phyloP scores from a whole-genome alignment of 2,888 invertebrate species.

The Calameuta pallipes region DNA sequence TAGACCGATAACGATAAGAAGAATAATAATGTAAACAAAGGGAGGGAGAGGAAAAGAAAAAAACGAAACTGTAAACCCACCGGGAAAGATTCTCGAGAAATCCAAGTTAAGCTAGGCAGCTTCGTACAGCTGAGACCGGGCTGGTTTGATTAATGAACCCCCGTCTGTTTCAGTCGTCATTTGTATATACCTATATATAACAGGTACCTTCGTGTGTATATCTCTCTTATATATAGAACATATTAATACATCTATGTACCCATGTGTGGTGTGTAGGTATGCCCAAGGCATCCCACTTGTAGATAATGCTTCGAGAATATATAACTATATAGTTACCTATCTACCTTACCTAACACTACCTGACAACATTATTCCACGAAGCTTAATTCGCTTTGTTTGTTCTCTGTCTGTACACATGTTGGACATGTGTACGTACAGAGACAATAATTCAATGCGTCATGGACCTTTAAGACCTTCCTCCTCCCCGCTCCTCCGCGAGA shows the following conservation, averaged over 20 bases:
- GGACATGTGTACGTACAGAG: constrained; percentile 1
- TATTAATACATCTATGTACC: background rate
- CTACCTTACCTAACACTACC: too few relatives aligned
- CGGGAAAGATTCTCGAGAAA: background rate
- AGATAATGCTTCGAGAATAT: too few relatives aligned
- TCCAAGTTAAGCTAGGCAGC: background rate
- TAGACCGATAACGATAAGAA: too few relatives aligned
- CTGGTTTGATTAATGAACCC: background rate
- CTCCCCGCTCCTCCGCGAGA: background rate
- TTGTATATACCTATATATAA: too few relatives aligned
- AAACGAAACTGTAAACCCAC: background rate
- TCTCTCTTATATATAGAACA: too few relatives aligned
- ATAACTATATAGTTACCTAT: too few relatives aligned
- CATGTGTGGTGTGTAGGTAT: too few relatives aligned
- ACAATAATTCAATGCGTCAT: constrained; percentile 14
- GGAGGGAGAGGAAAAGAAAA: background rate
- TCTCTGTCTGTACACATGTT: background rate
- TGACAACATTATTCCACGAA: too few relatives aligned
- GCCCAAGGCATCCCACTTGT: too few relatives aligned
- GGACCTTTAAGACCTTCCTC: constrained; percentile 14
- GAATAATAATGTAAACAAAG: background rate
- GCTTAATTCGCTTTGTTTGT: background rate
- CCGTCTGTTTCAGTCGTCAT: too few relatives aligned
- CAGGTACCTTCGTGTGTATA: background rate
- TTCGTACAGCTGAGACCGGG: background rate